phyloP scores from a whole-genome alignment of 2,797 vertebrate genomes.

The Ambastaia sidthimunki region DNA sequence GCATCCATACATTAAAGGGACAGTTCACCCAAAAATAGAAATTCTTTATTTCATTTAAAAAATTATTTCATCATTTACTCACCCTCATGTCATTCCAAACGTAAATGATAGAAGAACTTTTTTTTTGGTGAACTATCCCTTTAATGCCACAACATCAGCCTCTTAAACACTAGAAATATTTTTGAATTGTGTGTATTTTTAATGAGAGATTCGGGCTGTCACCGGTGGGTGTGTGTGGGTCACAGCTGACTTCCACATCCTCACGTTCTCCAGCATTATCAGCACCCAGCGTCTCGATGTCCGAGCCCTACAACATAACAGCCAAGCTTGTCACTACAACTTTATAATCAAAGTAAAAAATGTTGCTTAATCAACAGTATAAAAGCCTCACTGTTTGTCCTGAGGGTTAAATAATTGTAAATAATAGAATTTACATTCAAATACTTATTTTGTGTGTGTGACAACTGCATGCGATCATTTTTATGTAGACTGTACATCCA shows the following conservation, averaged over 20 bases:
- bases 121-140: neutral
- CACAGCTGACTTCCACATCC: constrained; percentile 67
- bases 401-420: too few relatives aligned
- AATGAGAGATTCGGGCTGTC: neutral
- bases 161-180: neutral
- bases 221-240: constrained; percentile 60
- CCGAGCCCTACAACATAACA: constrained; percentile 84
- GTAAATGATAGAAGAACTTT: neutral
- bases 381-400: too few relatives aligned
- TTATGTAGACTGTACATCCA: too few relatives aligned
- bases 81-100: too few relatives aligned
- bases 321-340: neutral
- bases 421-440: too few relatives aligned
- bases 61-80: too few relatives aligned
- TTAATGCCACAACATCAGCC: neutral
- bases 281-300: constrained; percentile 84
- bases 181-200: neutral
- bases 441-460: too few relatives aligned
- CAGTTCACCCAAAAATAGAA: too few relatives aligned
- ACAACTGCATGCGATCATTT: too few relatives aligned
- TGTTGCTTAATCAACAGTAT: too few relatives aligned
- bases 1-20: too few relatives aligned
- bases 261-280: constrained; percentile 76
- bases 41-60: too few relatives aligned
- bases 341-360: neutral